phyloP scores from a whole-genome alignment of 2,797 vertebrate genomes.

The Peromyscus attwateri region DNA sequence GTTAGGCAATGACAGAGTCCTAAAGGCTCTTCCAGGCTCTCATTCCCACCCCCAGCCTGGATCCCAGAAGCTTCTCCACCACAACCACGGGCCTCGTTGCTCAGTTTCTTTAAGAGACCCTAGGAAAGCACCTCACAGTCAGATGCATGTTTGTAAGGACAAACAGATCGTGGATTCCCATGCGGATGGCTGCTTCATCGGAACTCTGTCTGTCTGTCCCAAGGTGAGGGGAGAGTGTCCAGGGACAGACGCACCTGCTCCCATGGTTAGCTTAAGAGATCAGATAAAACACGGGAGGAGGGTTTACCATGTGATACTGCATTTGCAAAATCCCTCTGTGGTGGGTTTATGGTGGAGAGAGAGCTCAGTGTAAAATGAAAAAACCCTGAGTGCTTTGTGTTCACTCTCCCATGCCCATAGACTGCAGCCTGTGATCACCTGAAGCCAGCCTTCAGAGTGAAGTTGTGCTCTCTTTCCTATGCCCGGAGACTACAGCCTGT shows the following conservation, averaged over 20 bases:
- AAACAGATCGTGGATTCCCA: background rate
- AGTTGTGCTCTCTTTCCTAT: background rate
- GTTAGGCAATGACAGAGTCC: too few species aligned
- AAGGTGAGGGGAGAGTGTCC: accelerated
- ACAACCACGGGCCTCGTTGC: slow-evolving; percentile 76
- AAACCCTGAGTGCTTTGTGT: background rate
- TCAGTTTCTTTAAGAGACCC: slow-evolving; percentile 80
- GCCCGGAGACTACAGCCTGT: background rate
- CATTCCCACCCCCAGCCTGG: background rate
- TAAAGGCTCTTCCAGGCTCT: slow-evolving; percentile 64
- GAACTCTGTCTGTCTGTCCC: background rate
- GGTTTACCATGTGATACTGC: background rate
- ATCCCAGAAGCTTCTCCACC: slow-evolving; percentile 66
- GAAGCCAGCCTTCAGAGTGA: background rate
- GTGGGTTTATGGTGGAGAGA: background rate
- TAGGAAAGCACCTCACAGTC: background rate
- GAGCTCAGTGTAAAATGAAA: background rate
- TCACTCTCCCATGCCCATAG: background rate
- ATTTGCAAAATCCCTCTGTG: slow-evolving; percentile 42
- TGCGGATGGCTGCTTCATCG: background rate
- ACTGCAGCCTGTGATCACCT: background rate
- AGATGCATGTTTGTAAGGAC: background rate
- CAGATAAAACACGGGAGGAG: background rate
- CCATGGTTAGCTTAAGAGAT: background rate
- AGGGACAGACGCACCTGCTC: background rate